A percentile compares a stretch with the other conserved stretches of the same genome.
phyloP scores from a whole-genome alignment of 2,888 invertebrate species.

The Epinotia ramella region DNA sequence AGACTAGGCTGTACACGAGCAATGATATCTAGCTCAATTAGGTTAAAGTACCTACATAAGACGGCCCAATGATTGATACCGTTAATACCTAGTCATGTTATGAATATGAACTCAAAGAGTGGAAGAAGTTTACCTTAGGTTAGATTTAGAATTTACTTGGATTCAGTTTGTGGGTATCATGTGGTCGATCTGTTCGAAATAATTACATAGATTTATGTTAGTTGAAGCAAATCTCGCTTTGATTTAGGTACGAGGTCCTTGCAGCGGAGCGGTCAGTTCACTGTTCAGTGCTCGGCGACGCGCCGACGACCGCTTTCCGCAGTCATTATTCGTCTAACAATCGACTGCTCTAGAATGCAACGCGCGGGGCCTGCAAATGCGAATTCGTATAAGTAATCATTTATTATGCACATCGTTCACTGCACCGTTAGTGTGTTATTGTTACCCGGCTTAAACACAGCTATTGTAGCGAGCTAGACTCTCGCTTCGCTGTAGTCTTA shows the following conservation, averaged over 20 bases:
- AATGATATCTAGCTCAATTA: neutral
- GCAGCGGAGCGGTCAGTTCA: conserved; percentile 19
- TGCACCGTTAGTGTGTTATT: conserved; percentile 42
- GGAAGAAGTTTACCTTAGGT: no score
- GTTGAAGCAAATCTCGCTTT: conserved; percentile 2
- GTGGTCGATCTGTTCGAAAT: neutral
- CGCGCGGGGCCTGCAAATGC: conserved; percentile 35
- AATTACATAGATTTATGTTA: neutral
- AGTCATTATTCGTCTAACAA: conserved; percentile 46
- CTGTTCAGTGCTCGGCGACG: conserved; percentile 7
- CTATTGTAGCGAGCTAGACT: conserved; percentile 33
- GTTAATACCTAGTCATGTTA: no score
- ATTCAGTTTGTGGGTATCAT: neutral
- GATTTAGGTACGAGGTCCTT: neutral
- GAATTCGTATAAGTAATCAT: conserved; percentile 43
- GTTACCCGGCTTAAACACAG: conserved; percentile 36
- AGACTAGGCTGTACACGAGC: neutral
- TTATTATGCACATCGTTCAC: conserved; percentile 43
- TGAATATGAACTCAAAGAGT: no score
- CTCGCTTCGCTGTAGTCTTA: conserved; percentile 34
- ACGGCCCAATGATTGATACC: no score
- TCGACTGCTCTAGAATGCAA: conserved; percentile 47
- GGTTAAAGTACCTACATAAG: neutral
- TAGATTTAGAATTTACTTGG: neutral
- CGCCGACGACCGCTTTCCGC: conserved; percentile 24